Percentiles rank a stretch among this genome's conserved stretches.
Conservation (phyloP, 1,140 invertebrate genomes). For the Cephus cinctus region DNA sequence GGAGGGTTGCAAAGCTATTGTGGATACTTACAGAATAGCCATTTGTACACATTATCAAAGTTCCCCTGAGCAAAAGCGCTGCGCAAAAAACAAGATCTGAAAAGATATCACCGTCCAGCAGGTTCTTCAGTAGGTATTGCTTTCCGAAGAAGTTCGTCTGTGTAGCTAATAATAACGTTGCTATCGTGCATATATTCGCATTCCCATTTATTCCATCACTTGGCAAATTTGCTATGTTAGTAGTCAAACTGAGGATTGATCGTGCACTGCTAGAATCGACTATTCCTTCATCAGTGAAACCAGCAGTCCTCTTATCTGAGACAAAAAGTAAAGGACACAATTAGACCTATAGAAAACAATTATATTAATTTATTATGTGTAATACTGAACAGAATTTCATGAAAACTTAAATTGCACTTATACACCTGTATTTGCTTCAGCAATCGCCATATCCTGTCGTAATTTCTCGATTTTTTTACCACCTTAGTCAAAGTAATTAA, state of each 20-base stretch:
- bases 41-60: slow-evolving; percentile 61
- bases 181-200: slow-evolving; percentile 45
- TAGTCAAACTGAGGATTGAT: slow-evolving; percentile 45
- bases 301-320: slow-evolving; percentile 51
- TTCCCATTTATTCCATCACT: slow-evolving; percentile 47
- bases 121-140: slow-evolving; percentile 32
- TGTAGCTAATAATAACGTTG: slow-evolving; percentile 45
- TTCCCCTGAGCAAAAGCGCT: slow-evolving; percentile 61
- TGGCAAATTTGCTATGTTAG: slow-evolving; percentile 45
- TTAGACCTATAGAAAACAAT: slow-evolving; percentile 48
- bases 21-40: slow-evolving; percentile 43
- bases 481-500: slow-evolving; percentile 45
- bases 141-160: slow-evolving; percentile 52
- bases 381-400: slow-evolving; percentile 30
- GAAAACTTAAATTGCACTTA: slow-evolving; percentile 24
- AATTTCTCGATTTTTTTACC: slow-evolving; percentile 41
- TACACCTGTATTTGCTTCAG: slow-evolving; percentile 46
- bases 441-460: slow-evolving; percentile 36
- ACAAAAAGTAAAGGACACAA: slow-evolving; percentile 37
- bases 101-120: slow-evolving; percentile 45
- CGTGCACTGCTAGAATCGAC: slow-evolving; percentile 36
- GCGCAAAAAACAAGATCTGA: slow-evolving; percentile 54
- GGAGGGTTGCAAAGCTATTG: too few species aligned
- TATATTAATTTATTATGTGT: slow-evolving; percentile 40
- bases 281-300: slow-evolving; percentile 43